A percentile compares a stretch with the other conserved stretches of the same genome.
phyloP scores from a whole-genome alignment of 2,113 vertebrate genomes.

The Hyla sarda region DNA sequence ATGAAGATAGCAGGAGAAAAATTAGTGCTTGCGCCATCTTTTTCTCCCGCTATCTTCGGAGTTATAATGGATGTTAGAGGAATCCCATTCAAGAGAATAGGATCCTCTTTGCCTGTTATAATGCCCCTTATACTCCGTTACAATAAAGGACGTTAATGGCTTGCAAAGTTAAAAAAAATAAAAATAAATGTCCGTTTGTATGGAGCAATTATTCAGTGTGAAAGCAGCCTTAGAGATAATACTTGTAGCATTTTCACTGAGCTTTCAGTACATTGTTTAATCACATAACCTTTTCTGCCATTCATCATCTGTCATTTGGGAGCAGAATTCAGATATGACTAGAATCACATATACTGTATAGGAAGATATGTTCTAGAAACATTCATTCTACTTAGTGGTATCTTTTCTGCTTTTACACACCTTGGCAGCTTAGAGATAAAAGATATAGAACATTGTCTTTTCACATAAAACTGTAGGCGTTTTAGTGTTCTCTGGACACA shows the following conservation, averaged over 20 bases:
- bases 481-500: background rate
- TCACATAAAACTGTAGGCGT: background rate
- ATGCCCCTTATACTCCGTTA: too few relatives aligned
- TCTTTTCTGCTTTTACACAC: background rate
- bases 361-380: background rate
- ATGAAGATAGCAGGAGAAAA: too few relatives aligned
- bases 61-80: too few relatives aligned
- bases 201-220: too few relatives aligned
- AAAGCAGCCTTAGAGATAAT: too few relatives aligned
- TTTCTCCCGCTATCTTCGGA: too few relatives aligned
- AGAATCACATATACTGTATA: background rate
- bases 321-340: background rate
- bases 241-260: background rate
- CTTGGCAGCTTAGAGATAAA: background rate
- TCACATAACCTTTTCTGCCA: background rate
- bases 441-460: background rate
- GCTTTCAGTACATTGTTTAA: background rate
- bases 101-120: too few relatives aligned
- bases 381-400: background rate
- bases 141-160: too few relatives aligned
- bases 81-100: too few relatives aligned
- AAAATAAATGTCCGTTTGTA: too few relatives aligned
- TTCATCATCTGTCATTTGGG: background rate
- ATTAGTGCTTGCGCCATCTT: too few relatives aligned
- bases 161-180: too few relatives aligned